These are phyloP conservation scores for Torymus auratus DNA, from an alignment of 2,888 invertebrate genomes.

Conservation along the genomic window DNA sequence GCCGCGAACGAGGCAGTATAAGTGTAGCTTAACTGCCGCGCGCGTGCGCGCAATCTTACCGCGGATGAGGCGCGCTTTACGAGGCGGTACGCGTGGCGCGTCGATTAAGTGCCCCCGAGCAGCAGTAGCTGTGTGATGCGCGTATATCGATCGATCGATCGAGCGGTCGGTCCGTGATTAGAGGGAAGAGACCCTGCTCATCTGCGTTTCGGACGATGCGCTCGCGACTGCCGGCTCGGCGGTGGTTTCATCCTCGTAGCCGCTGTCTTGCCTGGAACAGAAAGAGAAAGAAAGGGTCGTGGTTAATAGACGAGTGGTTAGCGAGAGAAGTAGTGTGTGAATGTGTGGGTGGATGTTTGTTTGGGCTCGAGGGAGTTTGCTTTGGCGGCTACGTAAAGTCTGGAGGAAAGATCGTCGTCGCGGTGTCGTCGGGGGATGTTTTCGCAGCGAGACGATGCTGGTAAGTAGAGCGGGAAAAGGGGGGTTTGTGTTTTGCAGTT, in stretches of 20 bases:
- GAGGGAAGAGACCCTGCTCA: neutral
- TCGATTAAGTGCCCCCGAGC: neutral
- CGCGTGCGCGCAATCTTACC: slow-evolving; percentile 4
- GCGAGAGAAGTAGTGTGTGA: neutral
- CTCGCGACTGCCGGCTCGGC: neutral
- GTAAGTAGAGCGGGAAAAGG: no score
- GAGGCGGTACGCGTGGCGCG: neutral
- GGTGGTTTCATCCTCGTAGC: slow-evolving; percentile 1
- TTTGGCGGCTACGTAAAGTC: neutral
- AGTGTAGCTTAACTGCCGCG: slow-evolving; percentile 26
- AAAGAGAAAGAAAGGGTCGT: slow-evolving; percentile 7
- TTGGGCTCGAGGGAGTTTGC: neutral
- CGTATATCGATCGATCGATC: neutral
- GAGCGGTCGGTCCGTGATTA: neutral
- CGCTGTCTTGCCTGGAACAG: slow-evolving; percentile 7
- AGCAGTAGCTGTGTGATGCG: neutral
- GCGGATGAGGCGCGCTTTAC: neutral
- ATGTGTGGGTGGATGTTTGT: no score
- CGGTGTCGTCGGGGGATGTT: no score
- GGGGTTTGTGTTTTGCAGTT: no score
- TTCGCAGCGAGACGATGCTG: no score
- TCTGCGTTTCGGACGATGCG: slow-evolving; percentile 13
- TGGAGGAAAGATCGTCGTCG: slow-evolving; percentile 1
- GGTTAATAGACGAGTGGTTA: slow-evolving; percentile 15
- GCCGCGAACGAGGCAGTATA: slow-evolving; percentile 3